phyloP scores from a whole-genome alignment of 2,113 vertebrate species.

The Tricholaema leucomelas region DNA sequence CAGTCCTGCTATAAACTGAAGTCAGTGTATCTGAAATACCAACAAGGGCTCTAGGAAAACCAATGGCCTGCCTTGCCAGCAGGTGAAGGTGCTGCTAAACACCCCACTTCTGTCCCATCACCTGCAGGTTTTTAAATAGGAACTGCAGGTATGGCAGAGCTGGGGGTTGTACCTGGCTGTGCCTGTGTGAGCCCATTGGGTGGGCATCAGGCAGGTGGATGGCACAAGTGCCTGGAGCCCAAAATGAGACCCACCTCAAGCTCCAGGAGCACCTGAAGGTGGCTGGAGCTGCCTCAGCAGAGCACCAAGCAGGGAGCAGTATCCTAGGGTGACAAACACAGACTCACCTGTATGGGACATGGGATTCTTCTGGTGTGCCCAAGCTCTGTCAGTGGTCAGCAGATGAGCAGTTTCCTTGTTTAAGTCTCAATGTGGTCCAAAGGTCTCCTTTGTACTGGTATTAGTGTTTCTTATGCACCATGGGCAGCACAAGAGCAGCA shows the following conservation, averaged over 20 bases:
- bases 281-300: background rate
- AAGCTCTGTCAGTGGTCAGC: background rate
- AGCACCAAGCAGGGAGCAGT: background rate
- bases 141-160: background rate
- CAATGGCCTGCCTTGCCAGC: background rate
- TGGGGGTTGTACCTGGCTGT: background rate
- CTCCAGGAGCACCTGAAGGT: background rate
- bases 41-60: background rate
- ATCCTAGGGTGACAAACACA: background rate
- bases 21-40: background rate
- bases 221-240: rapidly evolving
- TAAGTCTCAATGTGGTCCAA: background rate
- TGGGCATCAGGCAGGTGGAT: background rate
- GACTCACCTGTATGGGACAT: background rate
- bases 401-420: background rate
- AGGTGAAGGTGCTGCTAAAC: background rate
- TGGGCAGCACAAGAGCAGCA: background rate
- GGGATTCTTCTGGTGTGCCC: background rate
- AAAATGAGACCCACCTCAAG: background rate
- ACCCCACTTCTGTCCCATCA: background rate
- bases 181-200: rapidly evolving
- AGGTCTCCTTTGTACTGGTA: background rate
- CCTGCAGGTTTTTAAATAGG: background rate
- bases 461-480: background rate
- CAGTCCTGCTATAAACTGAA: background rate